Conservation (phyloP, 35 echinoderm and acorn worm genomes). For the Patiria miniata region DNA sequence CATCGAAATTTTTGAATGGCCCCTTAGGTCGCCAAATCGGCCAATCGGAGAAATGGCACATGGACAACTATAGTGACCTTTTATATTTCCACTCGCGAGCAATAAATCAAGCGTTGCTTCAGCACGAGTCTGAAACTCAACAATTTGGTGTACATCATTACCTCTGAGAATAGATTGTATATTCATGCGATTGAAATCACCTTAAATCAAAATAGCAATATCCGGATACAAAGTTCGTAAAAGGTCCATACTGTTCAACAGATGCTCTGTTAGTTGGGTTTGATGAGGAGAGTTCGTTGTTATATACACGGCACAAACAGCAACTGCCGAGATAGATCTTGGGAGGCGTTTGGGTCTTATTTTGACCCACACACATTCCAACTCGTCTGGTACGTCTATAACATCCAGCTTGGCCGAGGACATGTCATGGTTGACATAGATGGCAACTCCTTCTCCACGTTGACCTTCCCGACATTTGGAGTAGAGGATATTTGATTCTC, state of each 20-base stretch:
- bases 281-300: conserved; percentile 11
- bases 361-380: conserved; percentile 16
- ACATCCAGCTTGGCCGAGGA: background rate
- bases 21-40: too few species aligned
- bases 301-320: conserved; percentile 4
- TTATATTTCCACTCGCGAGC: too few species aligned
- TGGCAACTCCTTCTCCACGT: background rate
- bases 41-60: too few species aligned
- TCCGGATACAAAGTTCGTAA: background rate
- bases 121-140: too few species aligned
- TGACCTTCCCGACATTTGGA: background rate
- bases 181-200: conserved; percentile 18
- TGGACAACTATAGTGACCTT: too few species aligned
- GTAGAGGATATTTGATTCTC: too few species aligned
- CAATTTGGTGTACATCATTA: too few species aligned
- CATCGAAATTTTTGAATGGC: too few species aligned
- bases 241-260: background rate
- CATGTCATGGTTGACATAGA: conserved; percentile 17
- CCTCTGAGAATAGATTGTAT: too few species aligned
- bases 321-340: background rate
- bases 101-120: too few species aligned
- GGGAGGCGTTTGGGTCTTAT: background rate
- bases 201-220: background rate
- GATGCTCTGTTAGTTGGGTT: background rate
- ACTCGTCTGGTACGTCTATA: background rate